phyloP scores from a whole-genome alignment of 2,113 vertebrate genomes.

The Phalacrocorax carbo region DNA sequence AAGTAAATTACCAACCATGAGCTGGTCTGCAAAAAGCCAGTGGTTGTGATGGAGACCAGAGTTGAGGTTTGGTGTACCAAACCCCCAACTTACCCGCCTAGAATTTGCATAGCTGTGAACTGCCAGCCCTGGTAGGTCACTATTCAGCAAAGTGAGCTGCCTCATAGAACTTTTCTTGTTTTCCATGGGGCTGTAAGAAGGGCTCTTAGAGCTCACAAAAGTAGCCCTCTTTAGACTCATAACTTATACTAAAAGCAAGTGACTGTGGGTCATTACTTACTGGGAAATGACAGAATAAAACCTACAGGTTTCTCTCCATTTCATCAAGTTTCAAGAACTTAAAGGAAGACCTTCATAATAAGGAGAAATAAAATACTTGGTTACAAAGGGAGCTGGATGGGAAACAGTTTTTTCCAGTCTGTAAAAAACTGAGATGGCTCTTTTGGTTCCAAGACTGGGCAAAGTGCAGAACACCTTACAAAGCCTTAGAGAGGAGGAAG shows the following conservation, averaged over 20 bases:
- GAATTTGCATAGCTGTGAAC: neutral
- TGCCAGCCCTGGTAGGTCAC: neutral
- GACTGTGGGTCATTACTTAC: neutral
- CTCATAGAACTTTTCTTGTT: neutral
- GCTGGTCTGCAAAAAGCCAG: neutral
- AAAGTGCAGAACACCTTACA: neutral
- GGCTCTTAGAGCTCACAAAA: neutral
- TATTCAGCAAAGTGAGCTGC: neutral
- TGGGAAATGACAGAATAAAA: neutral
- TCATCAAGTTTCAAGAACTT: neutral
- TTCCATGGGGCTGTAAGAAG: neutral
- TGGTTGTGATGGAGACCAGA: neutral
- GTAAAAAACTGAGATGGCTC: neutral
- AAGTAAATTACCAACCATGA: neutral
- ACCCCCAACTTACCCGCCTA: neutral
- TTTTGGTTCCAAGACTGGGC: neutral
- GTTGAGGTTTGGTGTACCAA: neutral
- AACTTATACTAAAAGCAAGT: neutral
- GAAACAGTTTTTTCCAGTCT: neutral
- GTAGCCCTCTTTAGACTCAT: neutral
- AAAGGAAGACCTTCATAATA: neutral
- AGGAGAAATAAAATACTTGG: neutral
- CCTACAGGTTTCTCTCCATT: neutral
- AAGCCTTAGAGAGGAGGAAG: neutral
- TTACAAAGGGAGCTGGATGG: neutral